Evolutionary conservation across 23 tunicate genomes (phyloP).

Genomic region (Halocynthia roretzi): DNA sequence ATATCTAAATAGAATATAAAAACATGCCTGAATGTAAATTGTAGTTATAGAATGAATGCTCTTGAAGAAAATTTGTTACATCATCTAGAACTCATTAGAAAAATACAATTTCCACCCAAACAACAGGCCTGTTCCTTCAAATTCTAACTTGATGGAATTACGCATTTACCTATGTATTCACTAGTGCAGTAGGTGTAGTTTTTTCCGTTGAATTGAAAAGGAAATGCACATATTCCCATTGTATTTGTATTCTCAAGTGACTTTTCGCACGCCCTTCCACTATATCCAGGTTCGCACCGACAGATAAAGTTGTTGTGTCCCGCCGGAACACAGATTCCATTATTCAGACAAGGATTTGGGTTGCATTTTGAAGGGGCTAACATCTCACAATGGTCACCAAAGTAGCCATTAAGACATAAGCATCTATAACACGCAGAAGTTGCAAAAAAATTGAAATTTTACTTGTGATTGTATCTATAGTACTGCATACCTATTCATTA

Average conservation of each 20-base stretch:
- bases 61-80: neutral
- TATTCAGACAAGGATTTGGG: slow-evolving; percentile 16
- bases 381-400: slow-evolving; percentile 6
- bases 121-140: neutral
- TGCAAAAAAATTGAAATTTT: neutral
- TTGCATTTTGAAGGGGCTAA: neutral
- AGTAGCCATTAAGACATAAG: slow-evolving; percentile 10
- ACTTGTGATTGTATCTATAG: neutral
- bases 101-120: no score
- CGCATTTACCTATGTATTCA: slow-evolving; percentile 3
- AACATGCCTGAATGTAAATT: no score
- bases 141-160: neutral
- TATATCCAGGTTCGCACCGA: slow-evolving; percentile 6
- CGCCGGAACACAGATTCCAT: slow-evolving; percentile 7
- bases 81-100: no score
- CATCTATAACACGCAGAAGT: neutral
- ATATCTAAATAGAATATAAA: neutral
- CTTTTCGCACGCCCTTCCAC: slow-evolving; percentile 6
- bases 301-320: slow-evolving; percentile 1
- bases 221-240: neutral
- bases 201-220: neutral
- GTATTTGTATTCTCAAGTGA: neutral
- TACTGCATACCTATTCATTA: no score
- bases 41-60: neutral
- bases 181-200: neutral